These are phyloP conservation scores for Danio tinwini DNA, from an alignment of 2,797 vertebrate genomes.

Conservation along the genomic window DNA sequence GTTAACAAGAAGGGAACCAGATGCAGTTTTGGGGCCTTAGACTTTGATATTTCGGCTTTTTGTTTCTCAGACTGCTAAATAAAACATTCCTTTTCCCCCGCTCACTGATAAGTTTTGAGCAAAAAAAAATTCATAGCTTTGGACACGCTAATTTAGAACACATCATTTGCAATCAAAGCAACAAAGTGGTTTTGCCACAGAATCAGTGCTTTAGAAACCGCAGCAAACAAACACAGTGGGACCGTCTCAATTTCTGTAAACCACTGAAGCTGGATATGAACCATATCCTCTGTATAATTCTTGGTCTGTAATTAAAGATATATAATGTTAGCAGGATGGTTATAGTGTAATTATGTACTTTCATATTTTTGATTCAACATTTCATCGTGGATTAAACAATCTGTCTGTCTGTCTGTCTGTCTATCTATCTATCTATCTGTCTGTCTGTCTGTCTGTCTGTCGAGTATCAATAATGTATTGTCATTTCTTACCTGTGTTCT, in stretches of 20 bases:
- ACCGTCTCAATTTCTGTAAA: background rate
- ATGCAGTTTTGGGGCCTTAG: slow-evolving; percentile 33
- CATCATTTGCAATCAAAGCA: slow-evolving; percentile 40
- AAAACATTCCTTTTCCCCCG: slow-evolving; percentile 17
- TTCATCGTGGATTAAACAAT: background rate
- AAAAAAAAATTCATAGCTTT: slow-evolving; percentile 17
- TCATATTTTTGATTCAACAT: background rate
- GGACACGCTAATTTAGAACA: slow-evolving; percentile 49
- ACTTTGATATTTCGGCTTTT: slow-evolving; percentile 33
- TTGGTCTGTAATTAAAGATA: background rate
- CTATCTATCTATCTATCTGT: too few relatives aligned
- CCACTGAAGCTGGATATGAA: background rate
- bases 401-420: too few relatives aligned
- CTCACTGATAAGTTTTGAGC: slow-evolving; percentile 38
- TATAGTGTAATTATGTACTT: background rate
- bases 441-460: too few relatives aligned
- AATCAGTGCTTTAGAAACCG: slow-evolving; percentile 44
- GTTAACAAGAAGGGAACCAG: slow-evolving; percentile 41
- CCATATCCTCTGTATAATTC: slow-evolving; percentile 4
- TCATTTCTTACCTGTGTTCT: too few relatives aligned
- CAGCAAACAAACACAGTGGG: slow-evolving; percentile 27
- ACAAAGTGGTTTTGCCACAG: slow-evolving; percentile 56
- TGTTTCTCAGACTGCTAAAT: slow-evolving; percentile 41
- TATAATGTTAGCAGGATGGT: background rate
- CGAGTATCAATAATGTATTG: too few relatives aligned